Conservation (phyloP, 2,797 vertebrate species). For the Falco columbarius region DNA sequence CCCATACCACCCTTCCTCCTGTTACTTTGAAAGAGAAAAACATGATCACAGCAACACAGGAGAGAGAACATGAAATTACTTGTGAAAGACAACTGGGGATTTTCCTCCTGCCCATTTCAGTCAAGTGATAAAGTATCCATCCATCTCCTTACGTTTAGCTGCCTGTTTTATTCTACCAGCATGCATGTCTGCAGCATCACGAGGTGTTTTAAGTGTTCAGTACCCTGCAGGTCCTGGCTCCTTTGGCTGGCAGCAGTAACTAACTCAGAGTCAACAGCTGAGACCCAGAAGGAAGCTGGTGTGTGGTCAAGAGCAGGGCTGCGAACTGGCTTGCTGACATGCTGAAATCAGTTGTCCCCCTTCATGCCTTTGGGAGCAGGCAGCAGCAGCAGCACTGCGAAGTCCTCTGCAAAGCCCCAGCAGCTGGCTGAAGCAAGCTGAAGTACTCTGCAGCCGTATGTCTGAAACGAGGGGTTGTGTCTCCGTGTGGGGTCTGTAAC, state of each 20-base stretch:
- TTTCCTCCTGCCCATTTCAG: conserved; percentile 26
- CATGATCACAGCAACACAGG: background rate
- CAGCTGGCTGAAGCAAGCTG: background rate
- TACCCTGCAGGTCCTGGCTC: background rate
- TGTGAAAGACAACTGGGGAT: background rate
- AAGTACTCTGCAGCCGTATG: rapidly evolving
- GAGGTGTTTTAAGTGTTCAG: background rate
- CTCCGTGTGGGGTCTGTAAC: background rate
- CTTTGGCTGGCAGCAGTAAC: background rate
- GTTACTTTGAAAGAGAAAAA: background rate
- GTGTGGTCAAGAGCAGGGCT: background rate
- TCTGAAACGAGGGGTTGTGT: background rate
- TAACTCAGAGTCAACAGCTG: background rate
- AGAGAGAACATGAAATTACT: background rate
- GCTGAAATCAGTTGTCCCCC: background rate
- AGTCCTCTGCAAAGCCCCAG: background rate
- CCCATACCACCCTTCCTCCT: background rate
- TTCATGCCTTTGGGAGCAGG: background rate
- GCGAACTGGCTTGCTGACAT: background rate
- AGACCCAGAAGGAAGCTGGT: background rate
- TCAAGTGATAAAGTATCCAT: background rate
- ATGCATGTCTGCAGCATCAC: background rate
- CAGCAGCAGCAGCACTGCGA: background rate
- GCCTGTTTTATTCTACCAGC: background rate
- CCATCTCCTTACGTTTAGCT: background rate